phyloP scores from a whole-genome alignment of 1,140 invertebrate species.

The Musca domestica region DNA sequence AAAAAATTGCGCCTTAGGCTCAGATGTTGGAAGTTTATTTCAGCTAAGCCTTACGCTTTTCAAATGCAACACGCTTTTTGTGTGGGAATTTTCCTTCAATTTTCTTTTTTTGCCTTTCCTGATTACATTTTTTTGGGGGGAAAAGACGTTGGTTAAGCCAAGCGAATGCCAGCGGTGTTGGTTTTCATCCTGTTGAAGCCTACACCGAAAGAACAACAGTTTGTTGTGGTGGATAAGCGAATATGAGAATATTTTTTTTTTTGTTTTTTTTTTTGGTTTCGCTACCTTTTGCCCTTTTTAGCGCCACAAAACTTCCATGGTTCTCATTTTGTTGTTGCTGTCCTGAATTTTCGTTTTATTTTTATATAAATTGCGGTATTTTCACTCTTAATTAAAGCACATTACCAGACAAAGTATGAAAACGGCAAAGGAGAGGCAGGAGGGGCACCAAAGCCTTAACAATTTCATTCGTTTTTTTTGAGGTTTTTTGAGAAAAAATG shows the following conservation, averaged over 20 bases:
- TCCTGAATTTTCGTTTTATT: background rate
- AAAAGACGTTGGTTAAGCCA: no score
- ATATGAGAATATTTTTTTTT: no score
- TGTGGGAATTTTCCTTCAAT: no score
- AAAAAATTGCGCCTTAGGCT: no score
- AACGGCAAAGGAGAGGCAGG: background rate
- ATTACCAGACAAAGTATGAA: conserved; percentile 12
- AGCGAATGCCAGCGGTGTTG: no score
- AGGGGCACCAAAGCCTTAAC: background rate
- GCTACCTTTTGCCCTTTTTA: background rate
- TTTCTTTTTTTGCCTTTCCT: no score
- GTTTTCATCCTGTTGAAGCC: no score
- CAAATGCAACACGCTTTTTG: no score
- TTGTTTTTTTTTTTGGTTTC: no score
- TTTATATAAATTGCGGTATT: conserved; percentile 19
- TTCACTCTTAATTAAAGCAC: conserved; percentile 22
- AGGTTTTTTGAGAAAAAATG: background rate
- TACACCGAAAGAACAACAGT: background rate
- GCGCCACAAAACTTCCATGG: background rate
- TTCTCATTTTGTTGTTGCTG: background rate
- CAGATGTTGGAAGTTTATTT: no score
- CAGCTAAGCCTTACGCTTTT: no score
- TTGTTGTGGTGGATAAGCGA: background rate
- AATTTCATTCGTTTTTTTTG: background rate
- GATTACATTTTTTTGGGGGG: no score